phyloP scores from a whole-genome alignment of 2,113 vertebrate genomes.

The Geothlypis trichas region DNA sequence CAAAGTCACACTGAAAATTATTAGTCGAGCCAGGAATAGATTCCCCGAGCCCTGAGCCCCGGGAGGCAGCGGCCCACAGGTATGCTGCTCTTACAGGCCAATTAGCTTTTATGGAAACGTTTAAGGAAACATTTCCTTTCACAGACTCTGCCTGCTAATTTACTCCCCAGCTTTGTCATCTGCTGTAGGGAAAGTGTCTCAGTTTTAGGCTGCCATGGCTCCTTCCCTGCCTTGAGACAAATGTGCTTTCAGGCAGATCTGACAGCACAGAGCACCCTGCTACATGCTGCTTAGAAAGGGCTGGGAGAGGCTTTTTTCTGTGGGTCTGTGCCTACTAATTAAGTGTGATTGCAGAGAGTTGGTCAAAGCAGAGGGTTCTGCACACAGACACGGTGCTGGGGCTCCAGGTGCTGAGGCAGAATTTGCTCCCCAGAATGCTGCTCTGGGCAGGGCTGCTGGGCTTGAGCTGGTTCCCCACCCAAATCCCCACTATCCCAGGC shows the following conservation, averaged over 20 bases:
- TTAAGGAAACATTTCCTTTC: constrained; percentile 60
- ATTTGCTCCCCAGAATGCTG: not conserved
- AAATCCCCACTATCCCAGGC: not conserved
- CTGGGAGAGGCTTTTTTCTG: not conserved
- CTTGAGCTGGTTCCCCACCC: not conserved
- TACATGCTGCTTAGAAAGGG: not conserved
- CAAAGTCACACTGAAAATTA: constrained; percentile 41
- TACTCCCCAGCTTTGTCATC: constrained; percentile 31
- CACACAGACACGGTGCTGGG: fast-evolving
- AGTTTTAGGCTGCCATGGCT: not conserved
- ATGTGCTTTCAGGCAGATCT: not conserved
- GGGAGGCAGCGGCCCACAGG: not conserved
- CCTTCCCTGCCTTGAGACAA: not conserved
- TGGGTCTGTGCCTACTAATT: not conserved
- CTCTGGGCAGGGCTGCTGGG: not conserved
- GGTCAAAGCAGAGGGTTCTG: not conserved
- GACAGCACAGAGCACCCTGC: not conserved
- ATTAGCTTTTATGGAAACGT: constrained; percentile 57
- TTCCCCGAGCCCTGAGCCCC: not conserved
- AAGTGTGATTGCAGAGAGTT: not conserved
- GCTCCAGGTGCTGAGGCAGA: fast-evolving
- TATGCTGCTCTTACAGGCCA: constrained; percentile 34
- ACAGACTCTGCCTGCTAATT: constrained; percentile 47
- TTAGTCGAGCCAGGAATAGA: constrained; percentile 28
- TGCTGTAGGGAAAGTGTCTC: not conserved